Evolutionary conservation across 2,888 invertebrate species (phyloP), one percentile per base, ranked within the genome.

Genomic region (Agrotis clavis): DNA sequence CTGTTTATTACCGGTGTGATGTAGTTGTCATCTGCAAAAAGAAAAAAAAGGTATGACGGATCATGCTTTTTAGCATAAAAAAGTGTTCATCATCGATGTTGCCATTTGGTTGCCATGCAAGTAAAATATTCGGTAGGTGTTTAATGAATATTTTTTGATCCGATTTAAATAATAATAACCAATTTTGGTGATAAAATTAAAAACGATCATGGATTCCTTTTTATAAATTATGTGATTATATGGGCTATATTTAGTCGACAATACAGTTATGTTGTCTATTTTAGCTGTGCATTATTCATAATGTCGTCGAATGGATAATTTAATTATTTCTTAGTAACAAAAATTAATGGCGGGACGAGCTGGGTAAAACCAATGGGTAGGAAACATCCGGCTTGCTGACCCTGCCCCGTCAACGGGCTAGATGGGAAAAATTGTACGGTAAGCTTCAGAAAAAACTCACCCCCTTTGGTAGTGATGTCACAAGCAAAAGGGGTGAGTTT

Each of bases 21-120:
- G 53, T 83, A 77, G 51, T 68, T 81, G 54, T 85, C 76, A 74
- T 84, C 85, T 86, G 85, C 47, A 11, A 68, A 35, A n/a, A 21
- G 62, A 53, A 53, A 53, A 71, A 59, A 50, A 35, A 50, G 5
- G 54, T n/a, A 48, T 25, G 47, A 59, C 48, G 1, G 30, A 59
- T 63, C 1, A 9, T 21, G 13, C 3, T 1, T 18, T 53, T 53
- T 47, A 51, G 9, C 5, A 13, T 68, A 56, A 48, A 54, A 48
- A 0, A 19, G 25, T 73, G 7, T 21, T 30, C 14, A 50, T 4
- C 7, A 21, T 11, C 14, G 54, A 51, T 77, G 30, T 77, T 68
- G 41, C 41, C 18, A 80, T 25, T 48, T 2, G n/a, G 30, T 77
- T 68, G 41, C 41, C 18, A 80, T 25, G 48, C 4, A 19, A 4